Base-by-base conservation (phyloP, 2,888 invertebrate genomes). In the Junonia oenone region DNA sequence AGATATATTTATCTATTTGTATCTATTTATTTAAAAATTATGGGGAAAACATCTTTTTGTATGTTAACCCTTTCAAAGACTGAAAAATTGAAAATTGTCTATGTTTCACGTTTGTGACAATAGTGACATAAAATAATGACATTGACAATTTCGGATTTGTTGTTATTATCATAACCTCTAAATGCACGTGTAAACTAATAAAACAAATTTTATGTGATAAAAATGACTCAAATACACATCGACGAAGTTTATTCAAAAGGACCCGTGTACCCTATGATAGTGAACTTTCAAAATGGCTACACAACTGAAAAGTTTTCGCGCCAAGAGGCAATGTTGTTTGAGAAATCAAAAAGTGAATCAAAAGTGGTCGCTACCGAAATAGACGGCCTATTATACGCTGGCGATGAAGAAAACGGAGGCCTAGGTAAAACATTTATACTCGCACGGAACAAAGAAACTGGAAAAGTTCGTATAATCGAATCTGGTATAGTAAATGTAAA, bases 211-310 rank as follows among this genome's bases (percentile, higher is more conserved):
- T 8, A 29, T n/a, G n/a, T n/a, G n/a, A 14, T 45, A 17, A 63
- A 69, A 65, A 83, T 83, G 82, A 67, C 77, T 6, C 69, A 78
- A 64, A 57, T 85, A 26, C 68, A 69, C 6, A 79, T 88, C 46
- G 79, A 83, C 43, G 76, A 80, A 38, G 81, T 83, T 1, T 72
- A 57, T 50, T 67, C 77, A 0, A 83, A 81, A 68, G 66, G 58
- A 1, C 61, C 63, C 0, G 54, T 65, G 0, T 75, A 75, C 52
- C 81, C 82, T 0, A 64, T 79, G 50, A 51, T 87, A 5, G 63
- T 82, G 0, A 74, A 75, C 51, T 89, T 88, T 48, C 85, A 83
- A 72, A 87, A 89, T 66, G 89, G 85, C 0, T 82, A 83, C 51
- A 61, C 75, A 0, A 78, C 74, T 0, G 71, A 81, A 0, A 56